These are phyloP conservation scores for Caenorhabditis sinica DNA, from an alignment of 2,888 invertebrate species.

Conservation along the genomic window DNA sequence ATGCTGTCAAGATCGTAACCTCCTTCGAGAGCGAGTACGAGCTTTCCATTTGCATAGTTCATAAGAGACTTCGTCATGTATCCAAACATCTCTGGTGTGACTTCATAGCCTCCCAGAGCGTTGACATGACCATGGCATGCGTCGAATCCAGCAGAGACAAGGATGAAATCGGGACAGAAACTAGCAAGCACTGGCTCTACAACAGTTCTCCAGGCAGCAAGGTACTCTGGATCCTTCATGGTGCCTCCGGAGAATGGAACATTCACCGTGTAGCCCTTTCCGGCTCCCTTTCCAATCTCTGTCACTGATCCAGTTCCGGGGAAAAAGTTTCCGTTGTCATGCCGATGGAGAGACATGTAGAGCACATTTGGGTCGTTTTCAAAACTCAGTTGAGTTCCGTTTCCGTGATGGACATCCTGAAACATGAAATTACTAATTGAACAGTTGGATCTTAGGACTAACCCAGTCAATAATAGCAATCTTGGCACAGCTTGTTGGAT, in stretches of 20 bases:
- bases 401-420: constrained; percentile 88
- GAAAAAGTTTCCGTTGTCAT: constrained; percentile 97
- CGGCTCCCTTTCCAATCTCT: constrained; percentile 87
- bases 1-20: constrained; percentile 96
- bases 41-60: constrained; percentile 87
- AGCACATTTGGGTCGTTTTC: constrained; percentile 95
- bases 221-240: constrained; percentile 94
- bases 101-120: constrained; percentile 94
- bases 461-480: constrained; percentile 98
- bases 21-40: constrained; percentile 83
- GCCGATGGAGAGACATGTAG: constrained; percentile 97
- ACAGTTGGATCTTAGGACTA: background rate
- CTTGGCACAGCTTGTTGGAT: constrained; percentile 86
- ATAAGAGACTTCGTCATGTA: constrained; percentile 96
- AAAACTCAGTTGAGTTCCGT: constrained; percentile 97
- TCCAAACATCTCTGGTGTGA: constrained; percentile 91
- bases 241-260: constrained; percentile 95
- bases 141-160: constrained; percentile 99
- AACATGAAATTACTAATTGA: constrained; percentile 87
- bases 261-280: constrained; percentile 93
- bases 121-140: constrained; percentile 95
- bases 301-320: constrained; percentile 98
- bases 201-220: constrained; percentile 92
- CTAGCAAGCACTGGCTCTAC: constrained; percentile 95
- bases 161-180: constrained; percentile 85